Evolutionary conservation across 2,888 invertebrate genomes (phyloP), one percentile per base, ranked within the genome.

Genomic region (Hemistola chrysoprasaria): DNA sequence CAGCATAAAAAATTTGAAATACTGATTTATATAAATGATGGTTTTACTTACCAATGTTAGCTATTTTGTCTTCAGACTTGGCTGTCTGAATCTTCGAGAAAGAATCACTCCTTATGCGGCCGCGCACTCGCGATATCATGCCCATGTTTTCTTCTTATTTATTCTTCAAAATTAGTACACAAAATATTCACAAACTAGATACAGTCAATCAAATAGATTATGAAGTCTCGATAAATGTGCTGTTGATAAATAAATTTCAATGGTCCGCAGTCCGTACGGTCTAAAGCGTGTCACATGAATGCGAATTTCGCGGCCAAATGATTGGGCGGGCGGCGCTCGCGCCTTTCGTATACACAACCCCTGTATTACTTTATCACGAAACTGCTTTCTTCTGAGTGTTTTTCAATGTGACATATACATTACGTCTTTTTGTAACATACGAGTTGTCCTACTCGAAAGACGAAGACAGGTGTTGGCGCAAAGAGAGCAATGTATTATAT

Each of bases 91-190:
- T 74, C 72, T 92, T 92, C 63, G 91, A 90, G 71, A 93, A 85
- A 23, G 92, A 91, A 66, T 91, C 90, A 68, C 91, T 90, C 59
- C 92, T 90, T 30, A 93, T 86, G 41, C 93, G 86, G n/a, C 92
- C 91, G 29, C 93, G 87, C 59, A 93, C 92, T 63, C 93, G 86
- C 21, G 92, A 92, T 63, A 93, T 93, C 93, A 93, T 93, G 35
- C 93, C 93, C 93, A 93, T 93, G 53, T 59, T 71, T 1, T 40
- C 5, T 59, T 71, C 1, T 40, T 3, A 48, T 11, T 26, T 34
- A 38, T 33, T 47, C 20, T 16, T 20, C 11, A 20, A 27, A 9
- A 43, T 40, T 30, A 20, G 20, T 37, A 46, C 46, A 46, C 44
- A 35, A 38, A 34, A 32, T 37, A 29, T 30, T 46, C 47, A 50